phyloP scores from a whole-genome alignment of 2,888 invertebrate species.

The Syrphus vitripennis region DNA sequence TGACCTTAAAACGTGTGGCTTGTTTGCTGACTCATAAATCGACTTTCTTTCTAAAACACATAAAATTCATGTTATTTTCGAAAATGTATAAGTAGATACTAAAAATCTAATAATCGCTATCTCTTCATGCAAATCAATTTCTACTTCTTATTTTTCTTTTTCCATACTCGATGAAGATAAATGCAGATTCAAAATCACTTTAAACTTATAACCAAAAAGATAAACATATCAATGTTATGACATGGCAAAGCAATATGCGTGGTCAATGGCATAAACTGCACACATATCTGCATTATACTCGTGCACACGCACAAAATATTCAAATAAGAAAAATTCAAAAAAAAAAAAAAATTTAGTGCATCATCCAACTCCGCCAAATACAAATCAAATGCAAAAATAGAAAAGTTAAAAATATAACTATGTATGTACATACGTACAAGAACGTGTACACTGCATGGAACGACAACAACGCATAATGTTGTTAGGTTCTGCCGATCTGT shows the following conservation, averaged over 20 bases:
- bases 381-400: slow-evolving; percentile 4
- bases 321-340: slow-evolving; percentile 17
- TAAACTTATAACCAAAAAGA: slow-evolving; percentile 28
- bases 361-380: background rate
- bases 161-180: background rate
- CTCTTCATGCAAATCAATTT: background rate
- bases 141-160: background rate
- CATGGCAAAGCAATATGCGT: slow-evolving; percentile 57
- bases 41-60: background rate
- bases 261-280: slow-evolving; percentile 57
- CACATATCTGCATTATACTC: background rate
- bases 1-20: background rate
- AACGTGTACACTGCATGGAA: slow-evolving; percentile 5
- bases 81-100: too few species aligned
- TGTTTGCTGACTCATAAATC: background rate
- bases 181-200: background rate
- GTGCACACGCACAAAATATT: background rate
- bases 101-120: background rate
- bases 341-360: background rate
- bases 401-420: background rate
- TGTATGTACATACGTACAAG: background rate
- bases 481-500: slow-evolving; percentile 16
- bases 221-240: slow-evolving; percentile 65
- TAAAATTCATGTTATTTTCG: background rate
- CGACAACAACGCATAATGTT: background rate